Percentiles rank a stretch among this genome's conserved stretches.
Evolutionary conservation across 1,140 invertebrate genomes (phyloP).

Genomic region (Drosophila tristis): DNA sequence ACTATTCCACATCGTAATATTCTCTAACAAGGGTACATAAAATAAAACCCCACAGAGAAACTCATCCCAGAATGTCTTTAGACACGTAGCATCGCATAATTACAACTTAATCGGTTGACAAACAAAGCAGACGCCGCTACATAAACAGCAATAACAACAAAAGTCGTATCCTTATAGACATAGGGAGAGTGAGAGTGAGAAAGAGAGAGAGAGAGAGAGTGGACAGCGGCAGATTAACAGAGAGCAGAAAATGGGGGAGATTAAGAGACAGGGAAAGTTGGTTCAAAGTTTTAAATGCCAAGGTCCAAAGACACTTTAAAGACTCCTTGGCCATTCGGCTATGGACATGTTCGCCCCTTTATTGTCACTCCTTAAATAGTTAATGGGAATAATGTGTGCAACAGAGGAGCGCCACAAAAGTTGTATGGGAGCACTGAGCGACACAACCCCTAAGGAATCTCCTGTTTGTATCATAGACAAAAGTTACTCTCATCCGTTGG

Average conservation of each 20-base stretch:
- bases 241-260: background rate
- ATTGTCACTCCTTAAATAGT: conserved; percentile 70
- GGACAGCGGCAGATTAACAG: no score
- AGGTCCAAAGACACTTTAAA: conserved; percentile 66
- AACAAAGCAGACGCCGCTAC: conserved; percentile 74
- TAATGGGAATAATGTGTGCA: conserved; percentile 50
- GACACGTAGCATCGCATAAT: conserved; percentile 77
- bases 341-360: conserved; percentile 27
- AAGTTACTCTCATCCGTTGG: no score
- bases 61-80: conserved; percentile 35
- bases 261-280: conserved; percentile 4
- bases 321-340: conserved; percentile 32
- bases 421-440: conserved; percentile 7
- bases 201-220: no score
- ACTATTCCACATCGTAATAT: no score
- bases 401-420: conserved; percentile 31
- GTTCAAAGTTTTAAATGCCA: conserved; percentile 69
- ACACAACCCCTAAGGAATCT: background rate
- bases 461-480: no score
- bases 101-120: conserved; percentile 80
- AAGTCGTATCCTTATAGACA: background rate
- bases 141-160: conserved; percentile 62
- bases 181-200: no score
- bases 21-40: background rate
- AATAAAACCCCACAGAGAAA: conserved; percentile 5